Percentiles rank a stretch among this genome's conserved stretches.
Evolutionary conservation across 2,797 vertebrate genomes (phyloP).

Genomic region (Emydoidea blandingii): DNA sequence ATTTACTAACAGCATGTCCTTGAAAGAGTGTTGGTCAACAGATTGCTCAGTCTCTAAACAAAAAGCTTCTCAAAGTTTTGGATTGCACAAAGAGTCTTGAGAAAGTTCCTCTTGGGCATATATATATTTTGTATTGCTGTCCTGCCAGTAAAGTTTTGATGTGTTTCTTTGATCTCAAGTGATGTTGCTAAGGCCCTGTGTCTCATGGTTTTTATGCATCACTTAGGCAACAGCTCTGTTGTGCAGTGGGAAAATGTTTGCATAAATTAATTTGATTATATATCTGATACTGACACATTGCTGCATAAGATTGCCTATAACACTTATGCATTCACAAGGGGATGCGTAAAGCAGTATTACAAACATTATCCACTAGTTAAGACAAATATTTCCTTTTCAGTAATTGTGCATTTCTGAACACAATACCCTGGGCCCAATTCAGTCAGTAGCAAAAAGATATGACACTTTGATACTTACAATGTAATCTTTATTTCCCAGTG

Average conservation of each 20-base stretch:
- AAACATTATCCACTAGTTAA: not conserved
- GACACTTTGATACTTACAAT: constrained; percentile 17
- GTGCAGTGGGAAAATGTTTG: not conserved
- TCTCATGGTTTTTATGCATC: not conserved
- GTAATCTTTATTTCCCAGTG: constrained; percentile 48
- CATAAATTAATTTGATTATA: not conserved
- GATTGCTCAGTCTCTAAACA: constrained; percentile 30
- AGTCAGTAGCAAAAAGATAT: constrained; percentile 13
- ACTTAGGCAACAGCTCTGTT: not conserved
- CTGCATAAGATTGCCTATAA: not conserved
- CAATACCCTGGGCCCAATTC: not conserved
- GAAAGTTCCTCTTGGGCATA: constrained; percentile 34
- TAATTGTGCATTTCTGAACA: not conserved
- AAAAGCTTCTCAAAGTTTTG: constrained; percentile 52
- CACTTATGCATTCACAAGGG: not conserved
- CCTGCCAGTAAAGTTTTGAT: constrained; percentile 5
- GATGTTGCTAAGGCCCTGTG: not conserved
- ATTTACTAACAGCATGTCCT: constrained; percentile 36
- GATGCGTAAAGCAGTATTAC: not conserved
- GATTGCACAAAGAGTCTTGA: constrained; percentile 55
- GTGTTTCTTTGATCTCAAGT: constrained; percentile 8
- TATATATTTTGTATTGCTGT: not conserved
- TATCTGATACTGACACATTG: not conserved
- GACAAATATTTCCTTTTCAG: not conserved
- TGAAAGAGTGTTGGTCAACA: constrained; percentile 37